Evolutionary conservation across 2,797 vertebrate species (phyloP).

Genomic region (Cephalopachus bancanus): DNA sequence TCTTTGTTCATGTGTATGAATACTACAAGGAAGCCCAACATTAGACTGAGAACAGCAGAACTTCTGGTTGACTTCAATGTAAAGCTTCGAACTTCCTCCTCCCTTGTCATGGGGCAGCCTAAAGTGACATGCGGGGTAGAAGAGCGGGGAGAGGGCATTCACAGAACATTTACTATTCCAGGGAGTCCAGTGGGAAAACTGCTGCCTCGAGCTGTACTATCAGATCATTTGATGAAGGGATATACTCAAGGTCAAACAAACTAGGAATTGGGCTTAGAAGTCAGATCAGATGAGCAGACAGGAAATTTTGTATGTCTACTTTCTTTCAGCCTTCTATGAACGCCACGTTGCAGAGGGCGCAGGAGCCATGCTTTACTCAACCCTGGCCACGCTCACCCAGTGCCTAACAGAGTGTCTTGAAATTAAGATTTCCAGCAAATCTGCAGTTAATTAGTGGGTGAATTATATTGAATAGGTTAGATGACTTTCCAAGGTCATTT

Average conservation of each 20-base stretch:
- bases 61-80: neutral
- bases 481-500: conserved; percentile 32
- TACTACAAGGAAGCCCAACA: neutral
- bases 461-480: neutral
- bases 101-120: neutral
- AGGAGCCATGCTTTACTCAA: neutral
- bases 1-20: neutral
- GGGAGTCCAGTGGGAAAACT: neutral
- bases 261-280: neutral
- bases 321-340: neutral
- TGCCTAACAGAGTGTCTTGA: neutral
- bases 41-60: neutral
- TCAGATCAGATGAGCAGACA: neutral
- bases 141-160: neutral
- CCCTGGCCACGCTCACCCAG: neutral
- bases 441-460: neutral
- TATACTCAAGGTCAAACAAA: neutral
- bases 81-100: neutral
- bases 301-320: neutral
- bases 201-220: neutral
- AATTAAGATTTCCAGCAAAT: neutral
- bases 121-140: neutral
- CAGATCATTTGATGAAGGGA: neutral
- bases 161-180: neutral
- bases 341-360: neutral